Evolutionary conservation across 2,113 vertebrate species (phyloP), one percentile per base, ranked within the genome.

Genomic region (Brachyhypopomus occidentalis): DNA sequence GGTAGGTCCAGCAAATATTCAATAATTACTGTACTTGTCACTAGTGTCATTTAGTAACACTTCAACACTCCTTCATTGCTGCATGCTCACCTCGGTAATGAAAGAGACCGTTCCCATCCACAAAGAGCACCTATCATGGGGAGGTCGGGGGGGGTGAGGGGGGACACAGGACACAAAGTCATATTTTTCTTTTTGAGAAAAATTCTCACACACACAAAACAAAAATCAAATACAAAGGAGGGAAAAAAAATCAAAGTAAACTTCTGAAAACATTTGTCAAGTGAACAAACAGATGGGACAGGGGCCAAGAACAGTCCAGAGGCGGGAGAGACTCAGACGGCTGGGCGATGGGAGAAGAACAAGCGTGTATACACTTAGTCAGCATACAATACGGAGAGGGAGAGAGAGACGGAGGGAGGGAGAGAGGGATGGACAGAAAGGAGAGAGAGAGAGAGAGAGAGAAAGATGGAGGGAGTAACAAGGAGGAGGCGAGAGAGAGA

Each of bases 101-200:
- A 72, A 98, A 95, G 78, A 98, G 78, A 11, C 98, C 98, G 4
- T 99, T 99, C 41, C 97, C 97, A 83, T 99, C 98, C 27, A 97
- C 97, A 73, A 99, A 91, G 62, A 99, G 91, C 5, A 98, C 97
- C 96, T 98, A 80, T 59, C 20, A 72, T 0, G 16, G 25, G 67
- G 22, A 12, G 17, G 12, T n/a, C n/a, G 45, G 14, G 72, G n/a
- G 67, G 17, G 22, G 17, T 16, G 6, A 9, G 36, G 36, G 41
- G 69, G n/a, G 11, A 36, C 27, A n/a, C n/a, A n/a, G n/a, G n/a
- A n/a, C n/a, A 30, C 30, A 30, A 30, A 30, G 3, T 30, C 30
- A 30, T 1, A 30, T 30, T 3, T 30, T 30, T 30, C 30, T 30
- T 30, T 30, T 30, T 30, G n/a, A n/a, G n/a, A n/a, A 30, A 30